Base-by-base conservation (phyloP, 1,140 invertebrate species). In the Acromyrmex charruanus region DNA sequence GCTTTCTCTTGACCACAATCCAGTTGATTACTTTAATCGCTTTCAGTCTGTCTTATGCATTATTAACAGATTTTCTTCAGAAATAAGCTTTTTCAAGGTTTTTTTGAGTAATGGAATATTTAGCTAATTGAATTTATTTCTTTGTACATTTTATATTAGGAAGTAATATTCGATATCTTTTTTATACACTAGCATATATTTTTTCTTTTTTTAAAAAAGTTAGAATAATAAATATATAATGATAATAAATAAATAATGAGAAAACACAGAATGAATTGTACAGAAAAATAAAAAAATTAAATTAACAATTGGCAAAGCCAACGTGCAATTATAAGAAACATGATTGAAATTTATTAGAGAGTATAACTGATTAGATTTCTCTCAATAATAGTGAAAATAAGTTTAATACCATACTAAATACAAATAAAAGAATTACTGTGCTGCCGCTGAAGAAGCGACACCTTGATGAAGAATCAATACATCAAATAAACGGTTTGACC, bases 401-500 rank as follows among this genome's bases (percentile, higher is more conserved):
- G 6, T 58, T 28, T 12, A 3, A 39, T 14, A 53, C 1, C 6
- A 18, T 12, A 59, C 3, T 3, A 61, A 82, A 72, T 14, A 44
- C 58, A 68, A 9, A 7, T 53, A 66, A 85, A 31, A 31, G 16
- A 25, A 39, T 31, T 71, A 31, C 14, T 18, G 39, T 51, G 44
- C 0, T 12, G 12, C 0, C 16, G 44, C 0, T 7, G 16, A 2
- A 31, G 18, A 66, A 6, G 2, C 14, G 44, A 55, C 14, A 65
- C 10, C 3, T 18, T 16, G 10, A 59, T n/a, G 58, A 75, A 53
- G 59, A 58, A 90, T 89, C 88, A 68, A 90, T 87, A 51, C 28
- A 51, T 4, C 12, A 51, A 74, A 59, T 35, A 63, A 74, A 44
- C n/a, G 31, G 31, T 51, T 12, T 51, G 44, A 10, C 10, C 25